Base-by-base conservation (phyloP, 2,113 vertebrate species). In the Colaptes auratus region DNA sequence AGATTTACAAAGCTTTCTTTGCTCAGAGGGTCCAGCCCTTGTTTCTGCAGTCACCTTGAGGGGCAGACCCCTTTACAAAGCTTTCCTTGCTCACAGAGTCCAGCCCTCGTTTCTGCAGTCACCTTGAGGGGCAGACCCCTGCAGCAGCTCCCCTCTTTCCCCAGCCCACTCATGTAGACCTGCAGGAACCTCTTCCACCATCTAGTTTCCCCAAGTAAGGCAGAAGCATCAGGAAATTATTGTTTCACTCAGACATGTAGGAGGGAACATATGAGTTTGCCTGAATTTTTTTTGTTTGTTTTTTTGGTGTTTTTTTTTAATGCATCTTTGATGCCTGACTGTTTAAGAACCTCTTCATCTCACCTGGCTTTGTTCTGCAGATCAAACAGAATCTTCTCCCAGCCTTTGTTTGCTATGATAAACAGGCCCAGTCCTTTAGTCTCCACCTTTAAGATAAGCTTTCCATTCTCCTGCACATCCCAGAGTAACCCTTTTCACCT, bases 91-190 rank as follows among this genome's bases (percentile, higher is more conserved):
- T 50, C 63, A 31, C 31, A 9, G 61, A 75, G 28, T 18, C 42
- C 27, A 71, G 46, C 10, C 13, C 42, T 25, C 53, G 73, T 61
- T 81, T 19, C 70, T 33, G 23, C 3, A 2, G 15, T 46, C 42
- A 60, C 42, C 21, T 12, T 10, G 31, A 52, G 25, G 2, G 14
- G 24, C 24, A 35, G 39, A 39, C 39, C 39, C 39, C 35, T 36
- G 46, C 72, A 61, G 48, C 52, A 86, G 20, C 20, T 65, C 19
- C 59, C 3, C 25, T n/a, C 12, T 7, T 39, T 46, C 9, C 67
- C 50, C 4, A 0, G 12, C 15, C 2, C 0, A 0, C 27, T 63
- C 50, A 20, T 0, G 0, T 0, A 28, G 55, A 17, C 44, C 15
- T 13, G 6, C 1, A 1, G 73, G 30, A 89, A 56, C 23, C 2